phyloP scores from a whole-genome alignment of 2,888 invertebrate genomes.

The Dichetophora obliterata region DNA sequence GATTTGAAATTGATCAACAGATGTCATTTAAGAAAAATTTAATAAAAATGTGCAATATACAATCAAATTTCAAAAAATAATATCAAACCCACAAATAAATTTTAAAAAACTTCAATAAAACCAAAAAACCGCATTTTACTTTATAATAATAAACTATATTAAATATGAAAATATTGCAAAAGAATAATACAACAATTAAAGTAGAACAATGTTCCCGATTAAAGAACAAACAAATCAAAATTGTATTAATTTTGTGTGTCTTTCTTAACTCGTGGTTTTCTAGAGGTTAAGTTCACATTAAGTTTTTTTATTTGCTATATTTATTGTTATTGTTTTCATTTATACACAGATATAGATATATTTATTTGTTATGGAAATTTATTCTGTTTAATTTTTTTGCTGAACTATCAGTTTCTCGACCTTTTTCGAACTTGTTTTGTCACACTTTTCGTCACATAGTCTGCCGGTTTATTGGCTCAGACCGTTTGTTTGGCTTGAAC shows the following conservation, averaged over 20 bases:
- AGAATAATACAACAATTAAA: neutral
- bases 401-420: neutral
- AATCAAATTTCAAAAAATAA: too few species aligned
- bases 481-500: neutral
- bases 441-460: neutral
- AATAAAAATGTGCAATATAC: too few species aligned
- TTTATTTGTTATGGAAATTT: neutral
- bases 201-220: neutral
- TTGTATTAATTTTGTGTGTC: neutral
- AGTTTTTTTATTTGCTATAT: neutral
- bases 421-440: conserved; percentile 14
- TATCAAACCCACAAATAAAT: too few species aligned
- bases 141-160: too few species aligned
- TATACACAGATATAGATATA: neutral
- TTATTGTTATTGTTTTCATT: neutral
- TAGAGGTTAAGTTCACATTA: neutral
- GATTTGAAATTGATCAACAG: too few species aligned
- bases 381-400: neutral
- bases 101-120: too few species aligned
- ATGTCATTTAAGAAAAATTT: too few species aligned
- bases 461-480: neutral
- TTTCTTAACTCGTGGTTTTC: neutral
- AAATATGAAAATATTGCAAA: neutral
- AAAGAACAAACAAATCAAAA: neutral
- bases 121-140: too few species aligned